Evolutionary conservation across 2,797 vertebrate genomes (phyloP).

Genomic region (Sparidentex hasta): DNA sequence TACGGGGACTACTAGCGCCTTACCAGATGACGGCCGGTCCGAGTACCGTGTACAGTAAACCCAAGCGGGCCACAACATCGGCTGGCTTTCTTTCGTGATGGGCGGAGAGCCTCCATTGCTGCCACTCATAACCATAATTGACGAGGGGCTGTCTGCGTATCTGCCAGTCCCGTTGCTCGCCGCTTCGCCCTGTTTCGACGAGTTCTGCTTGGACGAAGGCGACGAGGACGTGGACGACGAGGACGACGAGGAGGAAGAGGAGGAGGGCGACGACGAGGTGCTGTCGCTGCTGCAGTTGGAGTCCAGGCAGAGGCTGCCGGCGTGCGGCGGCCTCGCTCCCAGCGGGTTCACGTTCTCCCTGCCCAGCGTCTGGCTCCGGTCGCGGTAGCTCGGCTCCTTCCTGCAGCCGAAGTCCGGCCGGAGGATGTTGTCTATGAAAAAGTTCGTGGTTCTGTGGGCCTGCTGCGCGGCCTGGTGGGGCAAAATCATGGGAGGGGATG

Average conservation of each 20-base stretch:
- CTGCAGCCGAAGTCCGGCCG: slow-evolving; percentile 97
- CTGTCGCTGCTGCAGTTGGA: slow-evolving; percentile 93
- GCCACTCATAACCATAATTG: slow-evolving; percentile 90
- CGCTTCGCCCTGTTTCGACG: slow-evolving; percentile 76
- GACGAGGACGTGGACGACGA: slow-evolving; percentile 82
- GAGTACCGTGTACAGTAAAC: slow-evolving; percentile 98
- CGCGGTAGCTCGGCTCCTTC: slow-evolving; percentile 88
- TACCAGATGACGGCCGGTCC: slow-evolving; percentile 98
- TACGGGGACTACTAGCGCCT: slow-evolving; percentile 82
- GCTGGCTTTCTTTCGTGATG: slow-evolving; percentile 88
- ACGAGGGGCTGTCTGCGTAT: slow-evolving; percentile 89
- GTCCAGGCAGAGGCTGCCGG: slow-evolving; percentile 89
- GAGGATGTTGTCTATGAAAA: slow-evolving; percentile 97
- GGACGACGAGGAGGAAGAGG: slow-evolving; percentile 37
- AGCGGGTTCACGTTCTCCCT: slow-evolving; percentile 91
- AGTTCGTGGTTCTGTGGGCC: slow-evolving; percentile 94
- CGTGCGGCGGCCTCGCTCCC: slow-evolving; percentile 85
- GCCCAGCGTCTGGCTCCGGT: slow-evolving; percentile 88
- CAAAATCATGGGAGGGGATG: slow-evolving; percentile 86
- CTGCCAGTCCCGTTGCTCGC: slow-evolving; percentile 81
- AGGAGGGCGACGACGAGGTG: slow-evolving; percentile 81
- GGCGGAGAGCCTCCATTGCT: slow-evolving; percentile 86
- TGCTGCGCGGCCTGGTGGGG: slow-evolving; percentile 89
- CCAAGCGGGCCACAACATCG: slow-evolving; percentile 96
- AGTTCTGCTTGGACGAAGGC: slow-evolving; percentile 85